Conservation (phyloP, 2,113 vertebrate species). For the Megaceryle torquata region DNA sequence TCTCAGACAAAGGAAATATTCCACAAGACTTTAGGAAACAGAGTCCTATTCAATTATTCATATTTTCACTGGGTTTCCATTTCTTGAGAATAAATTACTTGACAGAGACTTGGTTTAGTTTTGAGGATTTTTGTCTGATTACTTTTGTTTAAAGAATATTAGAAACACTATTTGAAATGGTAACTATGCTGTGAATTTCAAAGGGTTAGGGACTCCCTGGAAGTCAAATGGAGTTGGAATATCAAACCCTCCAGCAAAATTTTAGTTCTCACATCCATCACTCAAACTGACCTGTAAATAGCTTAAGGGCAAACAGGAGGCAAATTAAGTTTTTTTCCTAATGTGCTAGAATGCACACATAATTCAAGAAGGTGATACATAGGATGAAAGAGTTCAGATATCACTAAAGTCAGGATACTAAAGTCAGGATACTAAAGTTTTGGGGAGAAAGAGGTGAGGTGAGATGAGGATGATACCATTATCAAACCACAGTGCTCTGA, state of each 20-base stretch:
- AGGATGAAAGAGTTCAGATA: neutral
- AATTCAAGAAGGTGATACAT: neutral
- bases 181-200: neutral
- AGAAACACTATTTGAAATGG: neutral
- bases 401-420: neutral
- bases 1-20: slow-evolving; percentile 38
- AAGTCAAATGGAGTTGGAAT: neutral
- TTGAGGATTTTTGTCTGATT: neutral
- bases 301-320: neutral
- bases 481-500: neutral
- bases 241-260: neutral
- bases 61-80: slow-evolving; percentile 31
- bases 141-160: neutral
- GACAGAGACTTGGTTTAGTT: neutral
- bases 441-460: neutral
- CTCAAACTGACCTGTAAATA: slow-evolving; percentile 26
- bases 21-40: slow-evolving; percentile 16
- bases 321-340: neutral
- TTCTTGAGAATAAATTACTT: slow-evolving; percentile 36
- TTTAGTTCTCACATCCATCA: neutral
- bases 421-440: neutral
- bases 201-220: neutral
- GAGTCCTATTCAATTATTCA: slow-evolving; percentile 56
- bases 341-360: neutral
- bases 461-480: neutral